A percentile compares a stretch with the other conserved stretches of the same genome.
phyloP scores from a whole-genome alignment of 2,888 invertebrate genomes.

The Cephus rjabovi region DNA sequence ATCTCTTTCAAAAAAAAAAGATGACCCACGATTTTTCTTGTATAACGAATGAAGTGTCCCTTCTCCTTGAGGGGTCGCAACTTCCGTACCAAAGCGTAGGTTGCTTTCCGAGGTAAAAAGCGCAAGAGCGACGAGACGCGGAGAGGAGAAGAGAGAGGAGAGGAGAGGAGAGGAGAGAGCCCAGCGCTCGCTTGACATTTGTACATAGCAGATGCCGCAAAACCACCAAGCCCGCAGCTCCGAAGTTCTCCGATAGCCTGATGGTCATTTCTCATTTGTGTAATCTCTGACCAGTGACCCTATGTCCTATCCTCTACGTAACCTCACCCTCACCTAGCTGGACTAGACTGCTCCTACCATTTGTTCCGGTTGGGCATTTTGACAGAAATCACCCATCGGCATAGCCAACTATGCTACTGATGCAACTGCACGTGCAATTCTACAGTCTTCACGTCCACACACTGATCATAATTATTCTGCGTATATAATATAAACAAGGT shows the following conservation, averaged over 20 bases:
- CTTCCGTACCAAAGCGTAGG: neutral
- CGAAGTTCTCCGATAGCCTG: slow-evolving; percentile 58
- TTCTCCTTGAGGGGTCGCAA: neutral
- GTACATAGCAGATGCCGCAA: slow-evolving; percentile 43
- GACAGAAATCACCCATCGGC: slow-evolving; percentile 48
- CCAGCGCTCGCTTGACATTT: slow-evolving; percentile 12
- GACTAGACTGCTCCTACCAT: slow-evolving; percentile 14
- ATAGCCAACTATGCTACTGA: neutral
- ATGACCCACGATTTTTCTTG: neutral
- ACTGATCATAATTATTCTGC: neutral
- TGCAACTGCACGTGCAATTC: neutral
- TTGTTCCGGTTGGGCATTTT: slow-evolving; percentile 44
- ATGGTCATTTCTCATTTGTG: slow-evolving; percentile 66
- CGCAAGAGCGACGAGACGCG: neutral
- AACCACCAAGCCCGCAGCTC: slow-evolving; percentile 33
- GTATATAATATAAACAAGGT: neutral
- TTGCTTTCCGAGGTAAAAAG: neutral
- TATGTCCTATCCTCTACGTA: slow-evolving; percentile 17
- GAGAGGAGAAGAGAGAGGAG: neutral
- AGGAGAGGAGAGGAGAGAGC: neutral
- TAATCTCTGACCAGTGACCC: slow-evolving; percentile 54
- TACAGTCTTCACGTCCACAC: neutral
- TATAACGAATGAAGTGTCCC: neutral
- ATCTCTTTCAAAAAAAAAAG: neutral
- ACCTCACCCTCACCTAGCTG: slow-evolving; percentile 17